Base-by-base conservation (phyloP, 1,140 invertebrate genomes). In the Drosophila fuyamai region DNA sequence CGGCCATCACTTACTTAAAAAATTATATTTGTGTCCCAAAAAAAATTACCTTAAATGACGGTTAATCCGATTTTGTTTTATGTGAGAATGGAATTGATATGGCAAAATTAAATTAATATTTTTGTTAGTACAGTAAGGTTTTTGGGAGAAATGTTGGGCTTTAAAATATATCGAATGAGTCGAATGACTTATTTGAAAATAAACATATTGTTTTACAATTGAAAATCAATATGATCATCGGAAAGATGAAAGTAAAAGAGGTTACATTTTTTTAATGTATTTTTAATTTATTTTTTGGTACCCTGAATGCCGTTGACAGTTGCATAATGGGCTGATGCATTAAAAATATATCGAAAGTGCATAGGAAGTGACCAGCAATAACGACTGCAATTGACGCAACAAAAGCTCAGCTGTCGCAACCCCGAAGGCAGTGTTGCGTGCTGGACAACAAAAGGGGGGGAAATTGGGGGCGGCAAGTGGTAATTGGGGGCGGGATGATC, bases 321-420 rank as follows among this genome's bases (percentile, higher is more conserved):
- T 86, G 77, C 76, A 84, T 67, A 77, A 77, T 14, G 60, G 60
- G 7, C 29, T 16, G 59, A 10, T 67, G 74, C 73, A 76, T 67
- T 70, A 38, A 77, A 77, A 62, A 53, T 70, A 53, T 53, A 77
- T 63, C 55, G 61, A 60, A 66, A 78, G 75, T 85, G 82, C 82
- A 82, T 79, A 54, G 62, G 50, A 76, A 86, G 78, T 79, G 83
- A 77, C 72, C 73, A 67, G 61, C 35, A 41, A 44, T 14, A 27
- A 51, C 35, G 38, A 55, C 41, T 71, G 35, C 44, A 13, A 36
- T 71, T 71, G 65, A 71, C 67, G 67, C 67, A 71, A 71, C 61
- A 14, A 4, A 62, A 74, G 18, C 50, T 40, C 18, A 32, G 56
- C 55, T 73, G 70, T 61, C 48, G 73, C 73, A 76, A 76, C 36